Base-by-base conservation (phyloP, 37 sponge, comb jelly and placozoan species). In the Halichondria panicea region DNA sequence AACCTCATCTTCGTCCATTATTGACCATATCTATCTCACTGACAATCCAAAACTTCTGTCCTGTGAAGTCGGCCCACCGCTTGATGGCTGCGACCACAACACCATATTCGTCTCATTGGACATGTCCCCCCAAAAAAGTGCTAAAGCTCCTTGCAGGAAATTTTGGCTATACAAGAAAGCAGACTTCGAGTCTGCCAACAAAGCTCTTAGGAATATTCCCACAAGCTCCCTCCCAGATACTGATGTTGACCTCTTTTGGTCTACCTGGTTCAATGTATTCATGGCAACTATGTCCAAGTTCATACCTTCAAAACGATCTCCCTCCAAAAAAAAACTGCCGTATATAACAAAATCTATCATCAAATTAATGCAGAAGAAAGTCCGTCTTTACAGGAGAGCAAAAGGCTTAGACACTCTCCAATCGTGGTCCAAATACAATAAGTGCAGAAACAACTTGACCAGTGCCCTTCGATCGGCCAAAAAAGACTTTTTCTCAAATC, bases 391-490 rank as follows among this genome's bases (percentile, higher is more conserved):
- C 31, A 30, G 32, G 3, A 31, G 3, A 19, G 63, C 63, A 5
- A 63, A 63, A 28, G 2, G 63, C 2, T 19, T 63, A 34, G 31
- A 32, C 31, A 28, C 63, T 35, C 7, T 2, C 63, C 31, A 30
- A 3, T 27, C 37, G 32, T 71, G 71, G 71, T 1, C 55, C 27
- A 50, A 48, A 2, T 71, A 71, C 32, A 71, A 15, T 27, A 43
- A 46, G 27, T n/a, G 1, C 35, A 27, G 71, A 30, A 71, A 71
- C 34, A 46, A 52, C 28, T 30, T 71, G 19, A 71, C 71, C 37
- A 27, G 36, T 48, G 37, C 53, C 53, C 48, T 50, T 27, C 54
- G 54, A 1, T 45, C 71, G 13, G 71, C 71, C 4, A 71, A 71
- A 71, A 22, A 25, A 3, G 15, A 52, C 25, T 48, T 31, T 25